phyloP scores from a whole-genome alignment of 2,113 vertebrate species.

The Myrmecobius fasciatus region DNA sequence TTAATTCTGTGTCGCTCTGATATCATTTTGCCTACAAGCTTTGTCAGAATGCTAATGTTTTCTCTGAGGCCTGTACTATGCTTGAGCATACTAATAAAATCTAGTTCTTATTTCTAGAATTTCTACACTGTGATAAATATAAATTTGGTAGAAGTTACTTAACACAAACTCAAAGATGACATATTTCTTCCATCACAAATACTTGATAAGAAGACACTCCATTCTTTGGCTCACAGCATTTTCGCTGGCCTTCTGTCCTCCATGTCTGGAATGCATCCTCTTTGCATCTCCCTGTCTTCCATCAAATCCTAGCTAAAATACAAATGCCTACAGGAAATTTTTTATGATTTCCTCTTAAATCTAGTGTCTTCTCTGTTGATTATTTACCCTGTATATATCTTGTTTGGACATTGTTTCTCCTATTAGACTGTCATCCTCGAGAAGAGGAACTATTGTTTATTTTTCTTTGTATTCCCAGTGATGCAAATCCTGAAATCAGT shows the following conservation, averaged over 20 bases:
- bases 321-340: neutral
- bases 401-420: neutral
- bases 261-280: neutral
- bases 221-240: neutral
- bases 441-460: neutral
- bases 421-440: neutral
- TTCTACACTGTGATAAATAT: neutral
- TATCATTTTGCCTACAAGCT: neutral
- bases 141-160: neutral
- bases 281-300: neutral
- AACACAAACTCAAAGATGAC: neutral
- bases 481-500: no score
- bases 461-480: neutral
- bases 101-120: neutral
- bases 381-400: neutral
- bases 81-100: neutral
- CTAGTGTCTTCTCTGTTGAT: neutral
- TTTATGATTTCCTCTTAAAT: neutral
- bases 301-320: neutral
- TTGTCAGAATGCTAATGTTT: neutral
- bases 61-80: neutral
- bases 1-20: neutral
- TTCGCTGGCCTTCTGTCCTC: neutral
- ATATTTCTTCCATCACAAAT: neutral
- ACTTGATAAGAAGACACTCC: neutral